Conservation (phyloP, 2,888 invertebrate genomes). For the Drosophila cognata region DNA sequence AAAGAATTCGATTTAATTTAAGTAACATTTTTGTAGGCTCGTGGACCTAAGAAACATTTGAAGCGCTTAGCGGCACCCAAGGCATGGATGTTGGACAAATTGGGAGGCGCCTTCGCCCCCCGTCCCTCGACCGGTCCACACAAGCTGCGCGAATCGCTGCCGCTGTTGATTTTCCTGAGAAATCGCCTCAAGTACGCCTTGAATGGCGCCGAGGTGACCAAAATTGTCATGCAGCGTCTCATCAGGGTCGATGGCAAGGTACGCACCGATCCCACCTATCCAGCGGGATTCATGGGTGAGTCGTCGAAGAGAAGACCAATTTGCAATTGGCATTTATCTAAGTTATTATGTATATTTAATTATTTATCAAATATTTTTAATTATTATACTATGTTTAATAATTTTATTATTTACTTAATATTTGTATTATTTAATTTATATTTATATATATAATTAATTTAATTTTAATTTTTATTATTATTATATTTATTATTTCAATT, state of each 20-base stretch:
- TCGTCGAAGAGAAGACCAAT: not conserved
- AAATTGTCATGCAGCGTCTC: conserved; percentile 98
- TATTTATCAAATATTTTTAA: too few relatives aligned
- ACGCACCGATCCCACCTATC: conserved; percentile 98
- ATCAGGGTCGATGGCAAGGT: conserved; percentile 99
- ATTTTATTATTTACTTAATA: not conserved
- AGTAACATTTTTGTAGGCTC: conserved; percentile 88
- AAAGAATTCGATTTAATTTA: conserved; percentile 5
- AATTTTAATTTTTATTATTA: conserved; percentile 83
- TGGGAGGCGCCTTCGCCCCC: conserved; percentile 98
- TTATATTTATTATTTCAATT: not conserved
- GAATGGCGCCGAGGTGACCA: conserved; percentile 97
- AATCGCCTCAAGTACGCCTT: conserved; percentile 99
- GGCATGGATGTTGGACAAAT: conserved; percentile 99
- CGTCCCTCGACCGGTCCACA: conserved; percentile 99
- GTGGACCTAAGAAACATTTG: conserved; percentile 99
- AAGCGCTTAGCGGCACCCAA: conserved; percentile 99
- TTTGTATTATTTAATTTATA: not conserved
- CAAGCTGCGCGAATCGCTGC: conserved; percentile 98
- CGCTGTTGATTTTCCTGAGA: conserved; percentile 97
- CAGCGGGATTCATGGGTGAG: conserved; percentile 99
- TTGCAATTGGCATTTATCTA: not conserved
- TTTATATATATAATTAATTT: not conserved
- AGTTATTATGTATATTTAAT: not conserved
- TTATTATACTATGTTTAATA: too few relatives aligned